Evolutionary conservation across 2,888 invertebrate species (phyloP).

Genomic region (Dryocosmus kuriphilus): DNA sequence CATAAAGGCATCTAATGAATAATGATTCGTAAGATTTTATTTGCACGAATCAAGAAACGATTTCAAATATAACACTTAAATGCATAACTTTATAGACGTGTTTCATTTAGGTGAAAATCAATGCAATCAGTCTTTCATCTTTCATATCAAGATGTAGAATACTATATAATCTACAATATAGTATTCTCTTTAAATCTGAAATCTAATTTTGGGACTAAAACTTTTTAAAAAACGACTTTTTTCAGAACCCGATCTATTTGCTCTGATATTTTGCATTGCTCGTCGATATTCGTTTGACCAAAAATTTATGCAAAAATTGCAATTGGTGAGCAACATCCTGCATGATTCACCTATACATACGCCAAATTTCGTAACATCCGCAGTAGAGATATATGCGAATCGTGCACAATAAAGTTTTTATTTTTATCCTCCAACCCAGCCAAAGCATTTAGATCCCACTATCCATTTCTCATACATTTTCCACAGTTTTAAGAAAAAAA

Average conservation of each 20-base stretch:
- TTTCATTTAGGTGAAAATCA: too few species aligned
- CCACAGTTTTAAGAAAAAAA: too few species aligned
- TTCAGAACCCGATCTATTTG: too few species aligned
- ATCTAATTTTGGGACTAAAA: too few species aligned
- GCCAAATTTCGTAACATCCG: constrained; percentile 2
- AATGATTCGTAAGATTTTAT: neutral
- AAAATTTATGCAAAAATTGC: neutral
- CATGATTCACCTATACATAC: constrained; percentile 13
- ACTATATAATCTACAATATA: too few species aligned
- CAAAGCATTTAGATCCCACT: neutral
- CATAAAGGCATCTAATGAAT: neutral
- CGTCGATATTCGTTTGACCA: neutral
- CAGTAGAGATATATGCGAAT: neutral
- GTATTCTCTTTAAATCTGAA: too few species aligned
- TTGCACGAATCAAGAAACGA: neutral
- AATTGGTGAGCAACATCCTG: neutral
- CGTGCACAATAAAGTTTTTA: neutral
- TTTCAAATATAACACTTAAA: too few species aligned
- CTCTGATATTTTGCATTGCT: neutral
- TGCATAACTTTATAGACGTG: too few species aligned
- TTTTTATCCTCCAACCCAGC: constrained; percentile 5
- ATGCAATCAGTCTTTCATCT: too few species aligned
- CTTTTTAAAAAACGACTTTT: too few species aligned
- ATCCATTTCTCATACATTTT: neutral
- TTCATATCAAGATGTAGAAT: too few species aligned